Evolutionary conservation across 1,140 invertebrate genomes (phyloP).

Genomic region (Centruroides sculpturatus): DNA sequence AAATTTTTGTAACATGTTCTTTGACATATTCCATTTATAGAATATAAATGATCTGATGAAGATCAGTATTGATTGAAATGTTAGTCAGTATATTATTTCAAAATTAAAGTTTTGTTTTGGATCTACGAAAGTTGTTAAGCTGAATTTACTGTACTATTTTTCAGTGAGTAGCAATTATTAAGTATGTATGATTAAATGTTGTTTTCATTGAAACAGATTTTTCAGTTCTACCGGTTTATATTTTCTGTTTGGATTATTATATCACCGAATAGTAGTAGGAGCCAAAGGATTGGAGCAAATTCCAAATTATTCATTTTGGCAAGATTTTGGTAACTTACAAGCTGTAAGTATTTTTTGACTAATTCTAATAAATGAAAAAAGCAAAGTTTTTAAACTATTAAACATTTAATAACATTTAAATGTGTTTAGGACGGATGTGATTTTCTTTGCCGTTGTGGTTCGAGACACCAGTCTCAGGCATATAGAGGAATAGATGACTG

Average conservation of each 20-base stretch:
- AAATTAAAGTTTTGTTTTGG: no score
- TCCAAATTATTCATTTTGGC: slow-evolving; percentile 32
- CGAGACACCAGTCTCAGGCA: slow-evolving; percentile 16
- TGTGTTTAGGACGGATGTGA: slow-evolving; percentile 32
- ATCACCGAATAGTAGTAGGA: slow-evolving; percentile 27
- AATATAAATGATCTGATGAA: no score
- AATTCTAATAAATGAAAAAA: neutral
- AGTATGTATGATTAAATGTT: neutral
- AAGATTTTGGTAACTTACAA: slow-evolving; percentile 32
- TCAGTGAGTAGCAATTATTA: neutral
- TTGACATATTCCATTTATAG: no score
- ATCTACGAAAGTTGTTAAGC: no score
- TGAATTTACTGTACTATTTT: neutral
- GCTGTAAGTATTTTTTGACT: slow-evolving; percentile 23
- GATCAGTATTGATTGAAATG: no score
- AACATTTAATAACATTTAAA: no score
- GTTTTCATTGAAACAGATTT: slow-evolving; percentile 19
- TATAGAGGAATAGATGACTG: slow-evolving; percentile 31
- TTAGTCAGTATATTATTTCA: no score
- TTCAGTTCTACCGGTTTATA: slow-evolving; percentile 23
- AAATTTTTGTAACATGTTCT: no score
- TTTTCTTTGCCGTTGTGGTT: slow-evolving; percentile 27
- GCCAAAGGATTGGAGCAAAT: slow-evolving; percentile 33
- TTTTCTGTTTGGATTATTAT: slow-evolving; percentile 26
- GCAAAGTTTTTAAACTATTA: neutral